Evolutionary conservation across 1,140 invertebrate genomes (phyloP), one percentile per base, ranked within the genome.

Genomic region (Conus ventricosus): DNA sequence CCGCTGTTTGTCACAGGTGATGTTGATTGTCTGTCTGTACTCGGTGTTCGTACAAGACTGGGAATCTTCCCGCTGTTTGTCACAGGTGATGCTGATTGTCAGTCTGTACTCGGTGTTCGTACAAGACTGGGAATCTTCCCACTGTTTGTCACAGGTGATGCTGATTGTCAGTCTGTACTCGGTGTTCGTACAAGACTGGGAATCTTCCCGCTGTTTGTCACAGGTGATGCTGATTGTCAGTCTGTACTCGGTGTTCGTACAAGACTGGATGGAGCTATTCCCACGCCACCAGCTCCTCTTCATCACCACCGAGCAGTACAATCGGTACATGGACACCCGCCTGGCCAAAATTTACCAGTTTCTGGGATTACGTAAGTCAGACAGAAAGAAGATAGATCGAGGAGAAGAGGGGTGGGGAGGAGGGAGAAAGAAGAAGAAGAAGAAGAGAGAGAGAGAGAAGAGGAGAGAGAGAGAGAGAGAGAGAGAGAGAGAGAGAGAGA

Each of bases 251-350:
- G 85, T 92, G 5, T 93, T 90, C 71, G 83, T 94, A 8, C 84
- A 88, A 75, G 92, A 92, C 83, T 94, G 92, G 92, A 51, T 93
- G 15, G 90, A 88, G 60, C 91, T 93, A 57, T 94, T 93, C 63
- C 90, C 91, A n/a, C 87, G 89, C 63, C 71, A 91, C 71, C 92
- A 92, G 80, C 87, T 94, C 15, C 87, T 91, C 25, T 97, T 94
- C 97, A 39, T 83, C 97, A 98, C 95, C 94, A 98, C 51, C 97
- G 98, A 96, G 97, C 97, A 54, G 96, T 97, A 27, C 96, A 97
- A 89, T 97, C 97, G 97, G 93, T 97, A 97, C 95, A 97, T 97
- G 85, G 98, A 98, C 94, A 98, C 98, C 96, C 97, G 97, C 80
- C 95, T 98, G 27, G 96, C 97, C 92, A 97, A 97, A 94, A 96